Conservation (phyloP, 2,113 vertebrate genomes). For the Bombycilla garrulus region DNA sequence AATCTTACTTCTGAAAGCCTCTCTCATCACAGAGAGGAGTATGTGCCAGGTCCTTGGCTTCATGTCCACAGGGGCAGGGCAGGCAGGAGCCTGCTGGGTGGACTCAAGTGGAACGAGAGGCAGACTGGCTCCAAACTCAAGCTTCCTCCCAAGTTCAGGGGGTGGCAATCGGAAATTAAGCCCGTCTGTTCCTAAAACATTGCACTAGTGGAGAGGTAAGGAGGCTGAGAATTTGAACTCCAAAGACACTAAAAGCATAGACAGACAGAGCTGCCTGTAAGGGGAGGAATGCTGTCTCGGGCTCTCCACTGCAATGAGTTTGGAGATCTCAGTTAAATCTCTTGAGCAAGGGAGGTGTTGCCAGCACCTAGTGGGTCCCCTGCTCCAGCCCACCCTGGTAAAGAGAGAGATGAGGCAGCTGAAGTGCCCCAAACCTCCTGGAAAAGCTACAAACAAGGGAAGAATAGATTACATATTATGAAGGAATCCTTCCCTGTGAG, state of each 20-base stretch:
- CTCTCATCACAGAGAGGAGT: rapidly evolving
- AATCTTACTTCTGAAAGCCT: neutral
- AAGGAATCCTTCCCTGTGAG: neutral
- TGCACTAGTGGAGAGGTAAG: neutral
- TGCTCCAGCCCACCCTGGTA: neutral
- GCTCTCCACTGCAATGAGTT: neutral
- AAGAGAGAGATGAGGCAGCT: neutral
- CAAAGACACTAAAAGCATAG: neutral
- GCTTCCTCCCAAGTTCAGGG: constrained; percentile 13
- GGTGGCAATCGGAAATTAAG: constrained; percentile 22
- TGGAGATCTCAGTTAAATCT: neutral
- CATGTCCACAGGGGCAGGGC: rapidly evolving
- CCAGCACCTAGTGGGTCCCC: neutral
- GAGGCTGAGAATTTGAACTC: neutral
- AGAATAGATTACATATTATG: neutral
- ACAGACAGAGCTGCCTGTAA: neutral
- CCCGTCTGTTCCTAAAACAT: constrained; percentile 27
- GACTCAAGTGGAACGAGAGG: neutral
- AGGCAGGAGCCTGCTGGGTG: neutral
- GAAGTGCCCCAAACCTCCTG: neutral
- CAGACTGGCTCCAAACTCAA: neutral
- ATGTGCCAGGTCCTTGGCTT: neutral
- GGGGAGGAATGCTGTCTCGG: neutral
- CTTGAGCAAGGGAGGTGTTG: neutral
- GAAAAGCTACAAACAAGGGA: neutral